A percentile compares a stretch with the other conserved stretches of the same genome.
Evolutionary conservation across 2,113 vertebrate species (phyloP).

Genomic region (Callopanchax toddi): DNA sequence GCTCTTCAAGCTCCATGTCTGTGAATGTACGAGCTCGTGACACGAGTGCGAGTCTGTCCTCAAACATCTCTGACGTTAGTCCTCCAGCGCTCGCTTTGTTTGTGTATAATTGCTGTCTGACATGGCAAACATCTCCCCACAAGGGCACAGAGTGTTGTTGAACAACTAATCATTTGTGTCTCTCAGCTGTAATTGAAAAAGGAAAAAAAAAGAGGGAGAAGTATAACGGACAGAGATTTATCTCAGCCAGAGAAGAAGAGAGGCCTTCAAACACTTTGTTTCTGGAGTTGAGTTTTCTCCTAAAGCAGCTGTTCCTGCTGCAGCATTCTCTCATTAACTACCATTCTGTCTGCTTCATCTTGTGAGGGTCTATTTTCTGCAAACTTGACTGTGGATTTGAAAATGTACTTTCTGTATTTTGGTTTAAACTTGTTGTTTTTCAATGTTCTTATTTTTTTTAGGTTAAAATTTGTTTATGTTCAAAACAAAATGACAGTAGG

Average conservation of each 20-base stretch:
- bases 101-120: constrained; percentile 54
- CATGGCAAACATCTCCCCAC: constrained; percentile 34
- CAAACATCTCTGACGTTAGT: constrained; percentile 12
- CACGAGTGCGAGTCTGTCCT: constrained; percentile 15
- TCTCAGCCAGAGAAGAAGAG: constrained; percentile 7
- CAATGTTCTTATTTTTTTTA: too few relatives aligned
- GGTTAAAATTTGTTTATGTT: too few relatives aligned
- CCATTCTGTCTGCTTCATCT: constrained; percentile 1
- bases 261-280: constrained; percentile 18
- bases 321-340: constrained; percentile 33
- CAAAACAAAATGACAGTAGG: too few relatives aligned
- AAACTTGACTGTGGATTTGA: too few relatives aligned
- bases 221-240: constrained; percentile 13
- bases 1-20: constrained; percentile 12
- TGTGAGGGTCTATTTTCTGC: too few relatives aligned
- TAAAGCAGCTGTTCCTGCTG: background rate
- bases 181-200: constrained; percentile 25
- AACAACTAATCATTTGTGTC: constrained; percentile 57
- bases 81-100: constrained; percentile 37
- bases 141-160: constrained; percentile 42
- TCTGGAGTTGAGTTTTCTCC: constrained; percentile 19
- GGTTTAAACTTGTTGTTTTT: too few relatives aligned
- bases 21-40: constrained; percentile 18
- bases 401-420: too few relatives aligned
- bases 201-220: background rate